Base-by-base conservation (phyloP, 2,113 vertebrate species). In the Bubo bubo region DNA sequence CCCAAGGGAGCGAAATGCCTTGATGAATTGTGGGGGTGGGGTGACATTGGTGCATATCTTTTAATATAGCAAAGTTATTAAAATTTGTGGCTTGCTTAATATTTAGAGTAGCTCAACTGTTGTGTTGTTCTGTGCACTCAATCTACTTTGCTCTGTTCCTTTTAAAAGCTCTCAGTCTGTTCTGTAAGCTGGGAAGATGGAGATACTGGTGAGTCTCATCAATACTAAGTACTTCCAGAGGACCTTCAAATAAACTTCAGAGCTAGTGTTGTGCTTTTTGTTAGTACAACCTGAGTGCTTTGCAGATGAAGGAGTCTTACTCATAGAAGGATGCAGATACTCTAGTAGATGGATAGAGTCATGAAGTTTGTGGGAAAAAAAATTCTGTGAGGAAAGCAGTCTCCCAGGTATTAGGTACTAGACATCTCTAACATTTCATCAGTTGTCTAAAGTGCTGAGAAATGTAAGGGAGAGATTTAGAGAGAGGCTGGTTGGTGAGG, bases 1-100 rank as follows among this genome's bases (percentile, higher is more conserved):
- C 95, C 97, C 97, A 90, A 50, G 96, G 97, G 98, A 98, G 90
- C 94, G 86, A 70, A 93, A 88, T 92, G 95, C 93, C 95, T 96
- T 94, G 94, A 92, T 95, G 95, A 85, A 58, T 93, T 73, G 91
- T 93, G 95, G 89, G 94, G 96, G 60, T 28, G 71, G 90, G 88
- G 92, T 95, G 86, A 97, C 95, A 94, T 88, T 85, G 86, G 95
- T 93, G 85, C 71, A 8, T 91, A 49, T 90, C 85, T 88, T 86
- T 50, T 77, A 89, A 88, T 76, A 63, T 1, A 91, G 75, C 55
- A 24, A 73, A 93, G 66, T 83, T 93, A 89, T 87, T 93, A 79
- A 93, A 73, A 94, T 91, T 73, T 66, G 91, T 55, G 84, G n/a
- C 37, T 95, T 39, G 66, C 49, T 91, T 82, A 84, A 82, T 96